Evolutionary conservation across 2,888 invertebrate genomes (phyloP), one percentile per base, ranked within the genome.

Genomic region (Pelosia muscerda): DNA sequence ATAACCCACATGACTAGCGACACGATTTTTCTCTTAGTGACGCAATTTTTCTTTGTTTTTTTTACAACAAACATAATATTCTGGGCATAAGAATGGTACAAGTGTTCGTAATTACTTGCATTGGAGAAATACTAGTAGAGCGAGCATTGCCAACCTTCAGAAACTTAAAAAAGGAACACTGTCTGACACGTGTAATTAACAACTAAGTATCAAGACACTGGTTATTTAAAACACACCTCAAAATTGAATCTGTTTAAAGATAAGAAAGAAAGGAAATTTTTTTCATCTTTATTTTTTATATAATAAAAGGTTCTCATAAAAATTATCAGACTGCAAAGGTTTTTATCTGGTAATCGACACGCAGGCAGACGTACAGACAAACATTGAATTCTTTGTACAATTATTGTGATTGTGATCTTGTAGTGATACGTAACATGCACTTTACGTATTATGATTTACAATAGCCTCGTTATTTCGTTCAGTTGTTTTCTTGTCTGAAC

Each of bases 311-410:
- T 42, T 42, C 42, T 42, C 42, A 42, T 42, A 42, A 42, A 42
- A 42, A 19, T 42, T 42, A 63, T 59, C 58, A 58, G 65, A 69
- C 72, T 72, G 77, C 73, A 83, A 76, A 81, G 78, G 78, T 74
- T 75, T 82, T 81, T 77, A 42, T 42, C 42, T 73, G 71, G 66
- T 66, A 71, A 82, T 83, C 80, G 81, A 76, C 74, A 78, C 80
- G 71, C 80, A 71, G 85, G 79, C 84, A 82, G 83, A 88, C 88
- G 80, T 83, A 88, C 88, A 88, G 86, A 87, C 87, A 85, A 85
- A 90, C 85, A 86, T 86, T 86, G 84, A 89, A 90, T 90, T 90
- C 15, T 92, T 92, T 90, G 87, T 86, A 90, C 90, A 93, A 93
- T 92, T 92, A 92, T 86, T 82, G 74, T 84, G 92, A 92, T 93